These are phyloP conservation scores for Bombus cullumanus DNA, from an alignment of 1,140 invertebrate genomes.

Conservation along the genomic window DNA sequence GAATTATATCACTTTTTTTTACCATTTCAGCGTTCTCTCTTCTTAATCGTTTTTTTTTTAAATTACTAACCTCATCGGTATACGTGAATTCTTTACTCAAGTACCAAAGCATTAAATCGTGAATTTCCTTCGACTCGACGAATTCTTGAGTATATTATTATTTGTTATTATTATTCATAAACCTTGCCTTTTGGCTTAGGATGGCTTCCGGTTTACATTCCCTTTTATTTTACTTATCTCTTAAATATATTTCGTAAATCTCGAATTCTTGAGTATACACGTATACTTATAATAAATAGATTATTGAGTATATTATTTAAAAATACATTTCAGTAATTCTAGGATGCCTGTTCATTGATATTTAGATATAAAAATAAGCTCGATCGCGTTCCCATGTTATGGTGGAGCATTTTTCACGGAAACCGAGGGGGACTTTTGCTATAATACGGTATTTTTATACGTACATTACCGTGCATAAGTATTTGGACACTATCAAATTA, in stretches of 20 bases:
- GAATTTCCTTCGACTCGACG: background rate
- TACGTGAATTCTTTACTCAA: background rate
- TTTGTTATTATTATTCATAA: too few species aligned
- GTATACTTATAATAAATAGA: background rate
- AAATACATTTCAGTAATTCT: background rate
- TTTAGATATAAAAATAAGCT: conserved; percentile 7
- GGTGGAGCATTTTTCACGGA: background rate
- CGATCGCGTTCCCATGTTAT: background rate
- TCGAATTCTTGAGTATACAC: background rate
- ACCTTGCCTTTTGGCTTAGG: too few species aligned
- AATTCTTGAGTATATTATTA: background rate
- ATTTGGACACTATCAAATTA: background rate
- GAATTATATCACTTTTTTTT: background rate
- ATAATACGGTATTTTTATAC: background rate
- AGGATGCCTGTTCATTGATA: background rate
- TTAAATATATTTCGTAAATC: too few species aligned
- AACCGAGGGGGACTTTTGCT: conserved; percentile 1
- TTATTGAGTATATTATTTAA: background rate
- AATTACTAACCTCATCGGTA: background rate
- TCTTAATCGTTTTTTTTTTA: background rate
- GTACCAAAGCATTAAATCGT: background rate
- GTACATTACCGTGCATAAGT: background rate
- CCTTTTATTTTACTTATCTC: too few species aligned
- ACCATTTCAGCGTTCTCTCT: conserved; percentile 13
- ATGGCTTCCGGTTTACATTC: too few species aligned